Conservation (phyloP, 2,113 vertebrate genomes). For the Lampris megalopsis region DNA sequence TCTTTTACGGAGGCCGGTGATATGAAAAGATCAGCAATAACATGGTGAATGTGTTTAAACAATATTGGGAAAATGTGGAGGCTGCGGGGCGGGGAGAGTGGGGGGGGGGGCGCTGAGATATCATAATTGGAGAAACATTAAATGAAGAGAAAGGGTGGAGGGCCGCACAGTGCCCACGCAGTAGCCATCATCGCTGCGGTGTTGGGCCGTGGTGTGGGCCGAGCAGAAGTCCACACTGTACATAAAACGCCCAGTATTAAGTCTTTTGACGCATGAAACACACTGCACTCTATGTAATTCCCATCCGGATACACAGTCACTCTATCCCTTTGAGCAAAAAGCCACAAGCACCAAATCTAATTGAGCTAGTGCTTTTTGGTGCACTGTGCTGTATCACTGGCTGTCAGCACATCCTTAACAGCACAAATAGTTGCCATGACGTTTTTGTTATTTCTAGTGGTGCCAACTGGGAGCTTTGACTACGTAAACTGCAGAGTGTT, state of each 20-base stretch:
- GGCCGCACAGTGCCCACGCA: constrained; percentile 11
- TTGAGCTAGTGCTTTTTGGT: constrained; percentile 34
- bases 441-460: constrained; percentile 41
- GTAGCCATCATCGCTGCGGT: constrained; percentile 44
- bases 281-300: constrained; percentile 36
- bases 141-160: constrained; percentile 32
- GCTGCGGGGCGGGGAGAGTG: constrained; percentile 36
- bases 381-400: constrained; percentile 51
- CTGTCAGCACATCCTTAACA: constrained; percentile 64
- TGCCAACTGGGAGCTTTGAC: constrained; percentile 55
- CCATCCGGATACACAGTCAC: constrained; percentile 34
- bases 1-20: constrained; percentile 69
- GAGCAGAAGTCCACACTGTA: constrained; percentile 26
- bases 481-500: constrained; percentile 45
- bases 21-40: constrained; percentile 75
- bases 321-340: constrained; percentile 39
- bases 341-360: constrained; percentile 33
- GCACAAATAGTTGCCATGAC: constrained; percentile 46
- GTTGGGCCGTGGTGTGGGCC: constrained; percentile 16
- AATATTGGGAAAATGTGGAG: constrained; percentile 57
- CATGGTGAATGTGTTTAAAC: constrained; percentile 67
- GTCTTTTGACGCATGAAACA: constrained; percentile 34
- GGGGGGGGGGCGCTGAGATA: constrained; percentile 43
- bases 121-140: constrained; percentile 51
- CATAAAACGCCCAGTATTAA: constrained; percentile 53